Base-by-base conservation (phyloP, 1,140 invertebrate genomes). In the Drosophila bocqueti region DNA sequence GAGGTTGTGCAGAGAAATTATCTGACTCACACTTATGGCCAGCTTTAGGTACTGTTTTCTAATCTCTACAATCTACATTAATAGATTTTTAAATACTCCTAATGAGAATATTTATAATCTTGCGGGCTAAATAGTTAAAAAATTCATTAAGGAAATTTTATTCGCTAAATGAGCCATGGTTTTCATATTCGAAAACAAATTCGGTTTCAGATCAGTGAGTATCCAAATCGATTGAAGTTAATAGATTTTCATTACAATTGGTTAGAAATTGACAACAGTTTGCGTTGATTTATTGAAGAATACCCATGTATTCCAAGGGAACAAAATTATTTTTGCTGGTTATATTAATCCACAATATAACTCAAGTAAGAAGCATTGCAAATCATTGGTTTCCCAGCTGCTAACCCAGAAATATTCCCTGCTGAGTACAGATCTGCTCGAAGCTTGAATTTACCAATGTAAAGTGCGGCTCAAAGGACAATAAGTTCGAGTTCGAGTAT, bases 371-470 rank as follows among this genome's bases (percentile, higher is more conserved):
- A 10, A 26, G 36, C 26, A 42, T 15, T 16, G 5, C 13, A 40
- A 18, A 18, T 40, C 24, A 29, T n/a, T 21, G 8, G 11, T 24
- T 26, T 38, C 5, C 13, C 5, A 3, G 10, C 9, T 5, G 2
- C 9, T 50, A 50, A 29, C 2, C 16, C 49, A 24, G 3, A 2
- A 3, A n/a, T 18, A 36, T 50, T n/a, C 13, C 13, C 8, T 18
- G 4, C 13, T 16, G 0, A 29, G 1, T 4, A 18, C 13, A 72
- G 65, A 69, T 58, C 8, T 13, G n/a, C 36, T 42, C 52, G 0
- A 49, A 36, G n/a, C 4, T 69, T 0, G 68, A 72, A 36, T 72
- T 72, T 13, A 69, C 68, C 9, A 72, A 72, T n/a, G 26, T 72
- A 13, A 67, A 69, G 7, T 72, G 68, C 36, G 42, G 3, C 21